Base-by-base conservation (phyloP, 2,797 vertebrate species). In the Xerus rutilus region DNA sequence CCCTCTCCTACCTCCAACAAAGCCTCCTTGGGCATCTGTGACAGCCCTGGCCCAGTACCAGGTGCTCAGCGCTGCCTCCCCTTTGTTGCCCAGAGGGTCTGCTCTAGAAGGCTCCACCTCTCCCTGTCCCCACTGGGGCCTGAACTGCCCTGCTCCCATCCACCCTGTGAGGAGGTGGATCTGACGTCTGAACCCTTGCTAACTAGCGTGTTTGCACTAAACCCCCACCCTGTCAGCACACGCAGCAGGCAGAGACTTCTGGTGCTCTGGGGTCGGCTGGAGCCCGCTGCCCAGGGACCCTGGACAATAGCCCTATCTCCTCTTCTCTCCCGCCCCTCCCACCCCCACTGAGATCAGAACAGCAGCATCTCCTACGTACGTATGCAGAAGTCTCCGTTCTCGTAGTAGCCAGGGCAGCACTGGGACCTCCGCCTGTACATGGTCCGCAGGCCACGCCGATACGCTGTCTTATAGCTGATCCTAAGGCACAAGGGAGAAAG, bases 401-500 rank as follows among this genome's bases (percentile, higher is more conserved):
- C 99, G 14, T 99, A 99, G 98, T 99, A 99, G 97, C 99, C 99
- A 0, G 99, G 99, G 98, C 99, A 99, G 99, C 99, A 99, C 98
- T 99, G 99, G 0, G 99, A 99, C 96, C 99, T 99, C 23, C 99
- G 99, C 18, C 99, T 98, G 98, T 99, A 99, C 99, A 99, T 99
- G 43, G 99, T 99, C 96, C 99, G 98, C 10, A 99, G 99, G 92
- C 99, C 99, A 45, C 99, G 99, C 94, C 99, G 99, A 97, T 99
- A 99, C 0, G 99, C 99, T 1, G 99, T 99, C 98, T 99, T 99
- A 98, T 99, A 99, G 98, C 99, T 99, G 99, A 99, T 99, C 99
- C 99, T 99, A 98, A 97, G 97, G 59, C 93, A 97, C 77, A 62
- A 97, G 96, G 98, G 94, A 98, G 91, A 98, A 97, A 97, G 86